A percentile compares a stretch with the other conserved stretches of the same genome.
Evolutionary conservation across 2,797 vertebrate species (phyloP).

Genomic region (Microctenopoma steveboyesi): DNA sequence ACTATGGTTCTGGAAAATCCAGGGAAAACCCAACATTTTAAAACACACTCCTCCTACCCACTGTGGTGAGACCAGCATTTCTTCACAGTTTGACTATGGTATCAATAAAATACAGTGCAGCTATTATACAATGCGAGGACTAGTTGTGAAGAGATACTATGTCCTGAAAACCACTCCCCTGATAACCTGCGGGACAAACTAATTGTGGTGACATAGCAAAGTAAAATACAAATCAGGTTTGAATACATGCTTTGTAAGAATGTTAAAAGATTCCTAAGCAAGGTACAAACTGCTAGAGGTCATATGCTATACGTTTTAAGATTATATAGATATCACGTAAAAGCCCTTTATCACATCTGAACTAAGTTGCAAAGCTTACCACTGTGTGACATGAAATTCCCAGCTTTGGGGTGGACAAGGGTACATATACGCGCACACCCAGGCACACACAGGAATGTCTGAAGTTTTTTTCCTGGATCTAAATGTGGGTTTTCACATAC

Average conservation of each 20-base stretch:
- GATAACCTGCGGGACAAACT: conserved; percentile 36
- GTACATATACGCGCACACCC: conserved; percentile 52
- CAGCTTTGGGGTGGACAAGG: conserved; percentile 22
- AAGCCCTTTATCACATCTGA: conserved; percentile 9
- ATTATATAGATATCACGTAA: conserved; percentile 4
- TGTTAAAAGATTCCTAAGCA: neutral
- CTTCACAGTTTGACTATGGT: conserved; percentile 30
- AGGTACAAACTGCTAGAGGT: neutral
- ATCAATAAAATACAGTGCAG: conserved; percentile 54
- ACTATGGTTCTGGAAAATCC: conserved; percentile 48
- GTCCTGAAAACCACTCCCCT: conserved; percentile 40
- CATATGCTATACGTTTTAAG: neutral
- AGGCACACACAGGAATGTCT: conserved; percentile 70
- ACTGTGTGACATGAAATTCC: conserved; percentile 39
- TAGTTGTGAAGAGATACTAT: conserved; percentile 22
- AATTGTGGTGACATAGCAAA: neutral
- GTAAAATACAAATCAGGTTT: conserved; percentile 2
- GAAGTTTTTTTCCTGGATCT: conserved; percentile 69
- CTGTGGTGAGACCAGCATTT: conserved; percentile 30
- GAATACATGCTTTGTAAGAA: neutral
- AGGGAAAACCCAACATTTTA: conserved; percentile 49
- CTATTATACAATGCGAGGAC: conserved; percentile 44
- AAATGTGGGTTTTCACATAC: conserved; percentile 69
- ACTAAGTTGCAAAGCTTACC: conserved; percentile 1
- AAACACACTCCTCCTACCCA: conserved; percentile 6